A percentile compares a stretch with the other conserved stretches of the same genome.
phyloP scores from a whole-genome alignment of 2,888 invertebrate genomes.

The Theretra japonica region DNA sequence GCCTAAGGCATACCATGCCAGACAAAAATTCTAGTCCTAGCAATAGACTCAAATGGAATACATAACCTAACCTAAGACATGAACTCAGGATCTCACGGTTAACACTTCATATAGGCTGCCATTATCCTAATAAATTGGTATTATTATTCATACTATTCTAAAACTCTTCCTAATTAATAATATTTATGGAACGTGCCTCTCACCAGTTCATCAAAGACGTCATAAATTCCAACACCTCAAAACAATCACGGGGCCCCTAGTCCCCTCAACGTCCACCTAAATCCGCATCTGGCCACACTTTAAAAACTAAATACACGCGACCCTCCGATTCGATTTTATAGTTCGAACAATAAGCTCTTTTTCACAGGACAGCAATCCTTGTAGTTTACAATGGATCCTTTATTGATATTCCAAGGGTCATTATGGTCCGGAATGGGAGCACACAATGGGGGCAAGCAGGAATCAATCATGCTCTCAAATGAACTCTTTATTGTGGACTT shows the following conservation, averaged over 20 bases:
- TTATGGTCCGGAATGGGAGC: slow-evolving; percentile 40
- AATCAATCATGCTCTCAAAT: slow-evolving; percentile 52
- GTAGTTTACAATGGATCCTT: neutral
- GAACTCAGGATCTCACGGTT: too few species aligned
- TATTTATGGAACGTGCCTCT: too few species aligned
- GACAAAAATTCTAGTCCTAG: too few species aligned
- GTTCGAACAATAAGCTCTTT: slow-evolving; percentile 16
- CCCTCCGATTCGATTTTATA: neutral
- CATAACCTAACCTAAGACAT: too few species aligned
- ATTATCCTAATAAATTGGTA: too few species aligned
- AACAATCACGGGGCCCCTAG: too few species aligned
- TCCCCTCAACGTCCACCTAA: neutral
- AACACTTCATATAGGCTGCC: too few species aligned
- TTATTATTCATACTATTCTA: too few species aligned
- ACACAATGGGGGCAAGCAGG: slow-evolving; percentile 44
- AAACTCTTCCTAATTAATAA: too few species aligned
- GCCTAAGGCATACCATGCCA: too few species aligned
- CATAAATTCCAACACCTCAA: neutral
- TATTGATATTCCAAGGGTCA: slow-evolving; percentile 29
- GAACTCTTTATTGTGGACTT: slow-evolving; percentile 49
- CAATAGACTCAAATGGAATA: too few species aligned
- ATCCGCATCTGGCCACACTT: neutral
- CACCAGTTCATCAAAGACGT: too few species aligned
- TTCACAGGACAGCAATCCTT: slow-evolving; percentile 2
- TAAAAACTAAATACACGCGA: neutral